phyloP scores from a whole-genome alignment of 1,140 invertebrate species.

The Drosophila orosa region DNA sequence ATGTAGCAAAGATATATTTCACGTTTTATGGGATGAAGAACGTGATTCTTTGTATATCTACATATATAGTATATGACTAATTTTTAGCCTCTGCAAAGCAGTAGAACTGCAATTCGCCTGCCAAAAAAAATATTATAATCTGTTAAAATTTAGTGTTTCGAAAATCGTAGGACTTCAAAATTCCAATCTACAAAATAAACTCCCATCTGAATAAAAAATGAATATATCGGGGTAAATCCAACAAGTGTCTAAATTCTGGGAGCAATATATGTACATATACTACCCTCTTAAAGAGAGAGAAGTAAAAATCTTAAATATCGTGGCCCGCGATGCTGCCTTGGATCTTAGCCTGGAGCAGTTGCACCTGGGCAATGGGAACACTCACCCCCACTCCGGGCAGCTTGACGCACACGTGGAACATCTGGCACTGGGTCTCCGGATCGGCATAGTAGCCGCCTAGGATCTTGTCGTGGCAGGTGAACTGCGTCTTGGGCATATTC shows the following conservation, averaged over 20 bases:
- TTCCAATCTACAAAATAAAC: background rate
- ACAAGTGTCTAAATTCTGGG: background rate
- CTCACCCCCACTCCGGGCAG: conserved; percentile 90
- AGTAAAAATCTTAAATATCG: background rate
- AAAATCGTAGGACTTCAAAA: background rate
- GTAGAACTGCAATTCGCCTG: background rate
- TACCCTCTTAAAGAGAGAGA: background rate
- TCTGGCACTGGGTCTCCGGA: conserved; percentile 95
- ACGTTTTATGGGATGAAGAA: background rate
- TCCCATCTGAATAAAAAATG: background rate
- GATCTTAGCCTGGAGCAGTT: conserved; percentile 27
- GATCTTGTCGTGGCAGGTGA: conserved; percentile 94
- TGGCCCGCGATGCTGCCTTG: conserved; percentile 8
- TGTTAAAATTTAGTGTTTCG: background rate
- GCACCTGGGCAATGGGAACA: conserved; percentile 43
- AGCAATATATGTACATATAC: too few relatives aligned
- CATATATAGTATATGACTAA: conserved; percentile 1
- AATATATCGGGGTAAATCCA: background rate
- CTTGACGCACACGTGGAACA: conserved; percentile 95
- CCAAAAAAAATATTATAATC: background rate
- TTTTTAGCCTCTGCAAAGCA: background rate
- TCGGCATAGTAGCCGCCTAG: conserved; percentile 96
- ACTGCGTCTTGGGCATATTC: conserved; percentile 93
- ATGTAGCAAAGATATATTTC: background rate
- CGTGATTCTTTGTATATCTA: too few relatives aligned